A percentile compares a stretch with the other conserved stretches of the same genome.
Conservation (phyloP, 2,113 vertebrate species). For the Fregetta grallaria region DNA sequence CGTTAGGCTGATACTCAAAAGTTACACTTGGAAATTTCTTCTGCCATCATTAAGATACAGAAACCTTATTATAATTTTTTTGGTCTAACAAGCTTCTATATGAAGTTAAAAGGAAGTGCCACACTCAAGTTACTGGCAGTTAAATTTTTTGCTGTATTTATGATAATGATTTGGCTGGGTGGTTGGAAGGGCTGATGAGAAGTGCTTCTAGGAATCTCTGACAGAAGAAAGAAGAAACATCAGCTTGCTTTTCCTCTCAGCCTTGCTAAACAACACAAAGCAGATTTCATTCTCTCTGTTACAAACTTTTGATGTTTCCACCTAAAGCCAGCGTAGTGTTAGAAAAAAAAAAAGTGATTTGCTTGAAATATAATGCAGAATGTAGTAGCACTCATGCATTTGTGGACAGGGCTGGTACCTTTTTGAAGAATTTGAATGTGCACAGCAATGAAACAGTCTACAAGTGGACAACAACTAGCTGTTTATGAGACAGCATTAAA, state of each 20-base stretch:
- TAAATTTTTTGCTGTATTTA: background rate
- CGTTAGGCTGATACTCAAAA: background rate
- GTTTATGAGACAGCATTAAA: background rate
- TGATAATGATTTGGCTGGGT: background rate
- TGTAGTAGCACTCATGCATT: fast-evolving
- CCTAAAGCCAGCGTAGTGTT: background rate
- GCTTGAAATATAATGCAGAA: background rate
- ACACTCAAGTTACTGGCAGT: background rate
- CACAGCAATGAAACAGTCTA: background rate
- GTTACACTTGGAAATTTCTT: background rate
- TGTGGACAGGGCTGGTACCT: background rate
- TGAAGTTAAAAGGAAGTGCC: background rate
- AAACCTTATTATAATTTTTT: background rate
- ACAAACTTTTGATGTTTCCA: background rate
- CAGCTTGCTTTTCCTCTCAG: background rate
- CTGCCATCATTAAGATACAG: background rate
- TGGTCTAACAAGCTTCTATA: fast-evolving
- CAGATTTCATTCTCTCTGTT: background rate
- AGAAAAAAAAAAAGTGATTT: background rate
- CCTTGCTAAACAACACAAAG: background rate
- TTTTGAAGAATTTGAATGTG: background rate
- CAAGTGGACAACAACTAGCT: background rate
- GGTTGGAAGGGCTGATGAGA: background rate
- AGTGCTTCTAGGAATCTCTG: background rate
- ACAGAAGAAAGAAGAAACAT: background rate